Evolutionary conservation across 2,797 vertebrate species (phyloP), one percentile per base, ranked within the genome.

Genomic region (Nyctalus aviator): DNA sequence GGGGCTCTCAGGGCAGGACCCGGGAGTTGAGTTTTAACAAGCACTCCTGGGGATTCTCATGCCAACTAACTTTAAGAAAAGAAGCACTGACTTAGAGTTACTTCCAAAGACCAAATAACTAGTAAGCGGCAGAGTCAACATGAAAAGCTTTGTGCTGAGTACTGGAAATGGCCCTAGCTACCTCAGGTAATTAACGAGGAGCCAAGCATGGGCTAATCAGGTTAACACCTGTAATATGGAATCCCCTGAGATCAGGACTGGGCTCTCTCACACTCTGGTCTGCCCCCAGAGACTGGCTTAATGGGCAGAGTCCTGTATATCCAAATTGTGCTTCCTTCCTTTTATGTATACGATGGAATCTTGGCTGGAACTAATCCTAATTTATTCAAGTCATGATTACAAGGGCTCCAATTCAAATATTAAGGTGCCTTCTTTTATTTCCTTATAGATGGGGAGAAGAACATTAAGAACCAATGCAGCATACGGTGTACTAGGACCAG

Each of bases 81-180:
- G 55, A 69, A 84, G 25, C 21, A 59, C 23, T 13, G 75, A 55
- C 72, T 69, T 41, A 44, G 18, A 68, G 17, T 23, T 44, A 92
- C 75, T 82, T 87, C 76, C 69, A 13, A 68, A 91, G 48, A 69
- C 93, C 87, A 64, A 57, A 55, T 9, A 48, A 59, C 75, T n/a
- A 32, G 25, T 32, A 75, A 53, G 81, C 0, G 8, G 82, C 81
- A 71, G 84, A 84, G 73, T 91, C 72, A n/a, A 85, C 32, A 50
- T 0, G 0, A 41, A 21, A 35, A 8, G 0, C 0, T 94, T 94
- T 96, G 78, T 95, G 96, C 96, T 94, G 95, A 93, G 85, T 78
- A 23, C 5, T 64, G 68, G 94, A 84, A 97, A 96, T 48, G 64
- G 95, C 90, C 92, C 85, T 9, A 2, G 75, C 78, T 71, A 85